phyloP scores from a whole-genome alignment of 2,113 vertebrate genomes.

The Fukomys damarensis region DNA sequence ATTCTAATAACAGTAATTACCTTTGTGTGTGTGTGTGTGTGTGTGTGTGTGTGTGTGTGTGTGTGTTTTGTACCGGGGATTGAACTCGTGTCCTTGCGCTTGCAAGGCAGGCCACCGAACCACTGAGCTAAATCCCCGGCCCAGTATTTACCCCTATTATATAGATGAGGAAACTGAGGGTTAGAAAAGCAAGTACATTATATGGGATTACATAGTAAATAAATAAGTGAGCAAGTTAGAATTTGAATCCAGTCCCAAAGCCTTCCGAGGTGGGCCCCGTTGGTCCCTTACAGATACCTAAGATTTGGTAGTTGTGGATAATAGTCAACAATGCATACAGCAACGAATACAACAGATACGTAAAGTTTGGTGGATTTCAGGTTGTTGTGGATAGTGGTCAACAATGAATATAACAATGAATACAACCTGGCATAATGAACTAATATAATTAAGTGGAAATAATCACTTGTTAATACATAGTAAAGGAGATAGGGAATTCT shows the following conservation, averaged over 20 bases:
- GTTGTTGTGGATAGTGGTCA: background rate
- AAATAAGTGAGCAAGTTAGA: background rate
- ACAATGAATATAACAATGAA: background rate
- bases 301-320: constrained; percentile 7
- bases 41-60: too few species aligned
- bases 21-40: too few species aligned
- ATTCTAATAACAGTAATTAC: background rate
- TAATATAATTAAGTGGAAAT: background rate
- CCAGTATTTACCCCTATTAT: background rate
- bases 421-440: background rate
- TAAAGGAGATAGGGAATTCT: background rate
- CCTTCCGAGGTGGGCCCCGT: background rate
- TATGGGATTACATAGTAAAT: background rate
- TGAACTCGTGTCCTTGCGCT: too few species aligned
- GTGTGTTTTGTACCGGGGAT: too few species aligned
- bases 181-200: background rate
- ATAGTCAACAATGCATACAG: background rate
- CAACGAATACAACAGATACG: background rate
- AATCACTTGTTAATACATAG: background rate
- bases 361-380: constrained; percentile 21
- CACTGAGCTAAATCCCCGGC: too few species aligned
- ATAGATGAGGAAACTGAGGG: background rate
- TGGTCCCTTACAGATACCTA: background rate
- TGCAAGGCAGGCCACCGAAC: too few species aligned
- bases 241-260: constrained; percentile 34